Base-by-base conservation (phyloP, 2,888 invertebrate genomes). In the Orchesellides sinensis region DNA sequence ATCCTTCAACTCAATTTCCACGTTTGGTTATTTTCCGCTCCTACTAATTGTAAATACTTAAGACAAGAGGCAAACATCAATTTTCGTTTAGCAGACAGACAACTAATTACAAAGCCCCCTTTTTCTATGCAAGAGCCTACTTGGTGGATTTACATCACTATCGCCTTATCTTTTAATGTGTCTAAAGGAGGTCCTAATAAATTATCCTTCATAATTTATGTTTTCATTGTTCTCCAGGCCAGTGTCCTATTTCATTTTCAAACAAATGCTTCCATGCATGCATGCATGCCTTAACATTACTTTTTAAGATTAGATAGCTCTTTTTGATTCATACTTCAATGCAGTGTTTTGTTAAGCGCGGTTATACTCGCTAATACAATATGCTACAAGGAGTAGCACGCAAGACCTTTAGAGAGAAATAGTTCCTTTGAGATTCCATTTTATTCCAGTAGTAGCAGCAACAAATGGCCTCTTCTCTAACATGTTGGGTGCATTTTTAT, bases 141-240 rank as follows among this genome's bases (percentile, higher is more conserved):
- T 66, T 27, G 23, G 21, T 61, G 63, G 70, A 79, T 73, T 73
- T 68, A 80, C 66, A 80, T 80, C 79, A 72, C 72, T 49, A 81
- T 82, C 82, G 73, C 80, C 69, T 82, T 75, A 82, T 82, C 82
- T 75, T 81, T 82, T 82, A 82, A 82, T 75, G 70, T 82, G 82
- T 82, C 82, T 74, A 45, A 82, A 82, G 82, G 82, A 82, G 82
- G 82, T 82, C 82, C 69, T 79, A 79, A 83, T 83, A 83, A 83
- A 83, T 83, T 83, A 75, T 69, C 73, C 75, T 68, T 72, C 73
- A 81, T 81, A 84, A 84, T 84, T 83, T 83, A 84, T 84, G 78
- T 83, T 70, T 63, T 82, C 84, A 83, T 84, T 84, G 84, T 84
- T 83, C 83, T 84, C 84, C 80, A 84, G 70, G 29, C 45, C 56